These are phyloP conservation scores for Dinocampus coccinellae DNA, from an alignment of 2,888 invertebrate species.

Conservation along the genomic window DNA sequence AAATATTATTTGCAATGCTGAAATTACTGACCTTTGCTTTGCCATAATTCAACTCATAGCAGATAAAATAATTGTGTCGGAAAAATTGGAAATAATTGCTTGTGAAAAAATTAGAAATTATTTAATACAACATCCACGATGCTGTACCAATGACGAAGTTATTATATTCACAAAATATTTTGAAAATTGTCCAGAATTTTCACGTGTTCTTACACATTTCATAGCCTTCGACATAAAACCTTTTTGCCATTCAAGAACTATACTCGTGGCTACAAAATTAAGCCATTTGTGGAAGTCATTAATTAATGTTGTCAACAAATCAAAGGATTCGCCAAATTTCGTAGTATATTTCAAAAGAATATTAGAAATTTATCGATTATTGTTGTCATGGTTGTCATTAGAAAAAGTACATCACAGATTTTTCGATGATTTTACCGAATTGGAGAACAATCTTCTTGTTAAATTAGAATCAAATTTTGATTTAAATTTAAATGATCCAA, in stretches of 20 bases:
- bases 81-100: slow-evolving; percentile 47
- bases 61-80: slow-evolving; percentile 41
- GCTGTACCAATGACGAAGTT: slow-evolving; percentile 45
- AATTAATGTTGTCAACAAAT: slow-evolving; percentile 44
- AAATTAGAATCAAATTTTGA: slow-evolving; percentile 27
- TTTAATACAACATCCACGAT: slow-evolving; percentile 51
- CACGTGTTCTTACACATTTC: slow-evolving; percentile 53
- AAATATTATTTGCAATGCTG: slow-evolving; percentile 40
- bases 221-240: slow-evolving; percentile 55
- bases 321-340: slow-evolving; percentile 45
- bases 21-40: slow-evolving; percentile 28
- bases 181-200: slow-evolving; percentile 51
- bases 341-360: slow-evolving; percentile 21
- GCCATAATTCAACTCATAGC: slow-evolving; percentile 49
- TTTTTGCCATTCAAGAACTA: background rate
- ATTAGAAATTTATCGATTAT: slow-evolving; percentile 32
- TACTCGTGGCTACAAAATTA: slow-evolving; percentile 40
- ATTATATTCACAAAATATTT: slow-evolving; percentile 52
- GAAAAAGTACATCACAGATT: slow-evolving; percentile 30
- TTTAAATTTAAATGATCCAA: slow-evolving; percentile 42
- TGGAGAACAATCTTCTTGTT: slow-evolving; percentile 33
- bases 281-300: slow-evolving; percentile 57
- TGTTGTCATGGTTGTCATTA: slow-evolving; percentile 37
- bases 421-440: slow-evolving; percentile 37
- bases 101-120: slow-evolving; percentile 56